Percentiles rank a stretch among this genome's conserved stretches.
These are phyloP conservation scores for Nemurella pictetii DNA, from an alignment of 2,888 invertebrate species.

Conservation along the genomic window DNA sequence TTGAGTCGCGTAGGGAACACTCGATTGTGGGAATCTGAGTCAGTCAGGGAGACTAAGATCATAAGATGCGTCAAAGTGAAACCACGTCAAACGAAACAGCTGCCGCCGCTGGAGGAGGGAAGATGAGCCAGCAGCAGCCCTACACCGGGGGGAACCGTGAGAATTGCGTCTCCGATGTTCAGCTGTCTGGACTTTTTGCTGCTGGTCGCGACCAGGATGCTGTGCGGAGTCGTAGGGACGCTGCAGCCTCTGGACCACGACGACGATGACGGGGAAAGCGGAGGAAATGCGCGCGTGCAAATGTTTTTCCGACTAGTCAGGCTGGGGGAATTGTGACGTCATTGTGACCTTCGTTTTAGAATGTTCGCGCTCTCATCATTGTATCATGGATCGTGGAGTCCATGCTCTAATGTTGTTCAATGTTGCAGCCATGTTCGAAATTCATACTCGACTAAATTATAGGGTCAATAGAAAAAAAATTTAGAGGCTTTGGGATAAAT, in stretches of 20 bases:
- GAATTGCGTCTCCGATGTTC: not conserved
- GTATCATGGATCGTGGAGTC: too few relatives aligned
- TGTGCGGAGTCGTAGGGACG: too few relatives aligned
- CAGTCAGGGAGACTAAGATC: not conserved
- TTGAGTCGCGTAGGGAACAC: not conserved
- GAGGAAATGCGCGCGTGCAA: not conserved
- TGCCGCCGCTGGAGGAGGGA: not conserved
- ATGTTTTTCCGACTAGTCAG: not conserved
- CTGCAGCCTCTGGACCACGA: not conserved
- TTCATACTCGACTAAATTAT: not conserved
- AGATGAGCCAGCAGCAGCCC: not conserved
- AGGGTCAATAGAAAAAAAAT: too few relatives aligned
- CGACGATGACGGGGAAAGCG: not conserved
- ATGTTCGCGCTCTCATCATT: too few relatives aligned
- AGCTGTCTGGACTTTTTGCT: not conserved
- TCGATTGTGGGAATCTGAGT: not conserved
- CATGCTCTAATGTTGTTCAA: too few relatives aligned
- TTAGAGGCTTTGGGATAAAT: too few relatives aligned
- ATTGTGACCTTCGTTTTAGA: too few relatives aligned
- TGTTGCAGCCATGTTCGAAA: too few relatives aligned
- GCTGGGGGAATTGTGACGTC: too few relatives aligned
- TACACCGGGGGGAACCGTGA: not conserved
- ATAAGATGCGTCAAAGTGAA: not conserved
- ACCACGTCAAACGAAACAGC: not conserved
- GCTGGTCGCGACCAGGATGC: not conserved